Evolutionary conservation across 2,113 vertebrate genomes (phyloP).

Genomic region (Ochotona princeps): DNA sequence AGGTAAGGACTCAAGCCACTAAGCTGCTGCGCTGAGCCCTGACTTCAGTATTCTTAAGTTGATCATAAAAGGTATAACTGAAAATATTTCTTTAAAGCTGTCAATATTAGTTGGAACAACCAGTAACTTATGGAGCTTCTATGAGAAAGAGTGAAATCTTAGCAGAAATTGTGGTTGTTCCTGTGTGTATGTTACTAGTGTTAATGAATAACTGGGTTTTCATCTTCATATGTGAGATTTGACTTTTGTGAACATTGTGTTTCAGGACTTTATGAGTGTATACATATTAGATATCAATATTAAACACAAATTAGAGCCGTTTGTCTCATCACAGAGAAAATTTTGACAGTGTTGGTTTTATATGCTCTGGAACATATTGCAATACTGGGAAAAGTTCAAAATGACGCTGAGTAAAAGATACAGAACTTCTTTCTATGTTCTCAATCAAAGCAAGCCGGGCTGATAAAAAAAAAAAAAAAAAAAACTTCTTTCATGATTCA

Average conservation of each 20-base stretch:
- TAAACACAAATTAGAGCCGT: neutral
- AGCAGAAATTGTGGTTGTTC: neutral
- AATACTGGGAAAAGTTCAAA: conserved; percentile 7
- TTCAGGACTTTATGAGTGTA: neutral
- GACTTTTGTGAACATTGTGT: neutral
- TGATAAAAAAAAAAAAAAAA: conserved; percentile 15
- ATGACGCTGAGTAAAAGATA: neutral
- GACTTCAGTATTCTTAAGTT: neutral
- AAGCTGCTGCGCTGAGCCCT: too few relatives aligned
- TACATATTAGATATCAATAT: neutral
- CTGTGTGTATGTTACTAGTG: neutral
- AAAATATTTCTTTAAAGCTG: neutral
- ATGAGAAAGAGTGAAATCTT: neutral
- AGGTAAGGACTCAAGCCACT: too few relatives aligned
- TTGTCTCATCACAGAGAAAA: neutral
- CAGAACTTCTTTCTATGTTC: neutral
- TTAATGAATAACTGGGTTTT: neutral
- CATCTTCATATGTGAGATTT: neutral
- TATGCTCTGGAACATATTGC: neutral
- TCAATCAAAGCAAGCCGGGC: neutral
- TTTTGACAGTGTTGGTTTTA: conserved; percentile 33
- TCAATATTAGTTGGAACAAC: neutral
- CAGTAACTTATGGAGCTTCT: neutral
- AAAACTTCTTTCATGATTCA: neutral
- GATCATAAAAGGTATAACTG: neutral